A percentile compares a stretch with the other conserved stretches of the same genome.
Conservation (phyloP, 2,113 vertebrate species). For the Alethe diademata region DNA sequence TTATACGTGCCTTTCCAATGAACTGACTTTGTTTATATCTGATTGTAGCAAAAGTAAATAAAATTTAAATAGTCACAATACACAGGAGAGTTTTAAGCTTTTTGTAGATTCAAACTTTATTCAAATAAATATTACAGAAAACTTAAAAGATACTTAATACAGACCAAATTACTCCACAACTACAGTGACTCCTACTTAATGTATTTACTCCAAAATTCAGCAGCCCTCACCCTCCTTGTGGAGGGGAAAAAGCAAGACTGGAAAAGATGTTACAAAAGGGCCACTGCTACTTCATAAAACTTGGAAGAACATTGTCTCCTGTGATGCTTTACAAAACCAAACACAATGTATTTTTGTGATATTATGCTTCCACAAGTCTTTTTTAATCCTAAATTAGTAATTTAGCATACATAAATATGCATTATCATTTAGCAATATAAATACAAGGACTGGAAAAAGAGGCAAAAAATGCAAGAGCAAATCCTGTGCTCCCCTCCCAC, state of each 20-base stretch:
- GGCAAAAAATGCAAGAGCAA: not conserved
- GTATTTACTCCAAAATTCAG: not conserved
- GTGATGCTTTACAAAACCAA: not conserved
- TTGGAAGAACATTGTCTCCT: not conserved
- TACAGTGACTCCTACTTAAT: not conserved
- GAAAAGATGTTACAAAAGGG: not conserved
- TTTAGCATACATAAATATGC: not conserved
- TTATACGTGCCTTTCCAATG: not conserved
- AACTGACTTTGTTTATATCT: not conserved
- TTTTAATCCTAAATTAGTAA: not conserved
- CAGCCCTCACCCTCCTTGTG: not conserved
- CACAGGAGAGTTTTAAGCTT: not conserved
- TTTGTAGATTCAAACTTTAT: not conserved
- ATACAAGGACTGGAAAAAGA: not conserved
- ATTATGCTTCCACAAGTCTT: not conserved
- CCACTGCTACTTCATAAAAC: not conserved
- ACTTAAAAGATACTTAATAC: not conserved
- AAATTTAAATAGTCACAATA: not conserved
- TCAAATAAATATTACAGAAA: not conserved
- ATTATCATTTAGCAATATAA: not conserved
- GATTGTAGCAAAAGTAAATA: not conserved
- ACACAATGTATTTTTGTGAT: not conserved
- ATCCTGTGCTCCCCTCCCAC: not conserved
- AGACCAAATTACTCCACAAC: not conserved
- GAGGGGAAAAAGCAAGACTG: not conserved